Base-by-base conservation (phyloP, 2,797 vertebrate species). In the Lemur catta region DNA sequence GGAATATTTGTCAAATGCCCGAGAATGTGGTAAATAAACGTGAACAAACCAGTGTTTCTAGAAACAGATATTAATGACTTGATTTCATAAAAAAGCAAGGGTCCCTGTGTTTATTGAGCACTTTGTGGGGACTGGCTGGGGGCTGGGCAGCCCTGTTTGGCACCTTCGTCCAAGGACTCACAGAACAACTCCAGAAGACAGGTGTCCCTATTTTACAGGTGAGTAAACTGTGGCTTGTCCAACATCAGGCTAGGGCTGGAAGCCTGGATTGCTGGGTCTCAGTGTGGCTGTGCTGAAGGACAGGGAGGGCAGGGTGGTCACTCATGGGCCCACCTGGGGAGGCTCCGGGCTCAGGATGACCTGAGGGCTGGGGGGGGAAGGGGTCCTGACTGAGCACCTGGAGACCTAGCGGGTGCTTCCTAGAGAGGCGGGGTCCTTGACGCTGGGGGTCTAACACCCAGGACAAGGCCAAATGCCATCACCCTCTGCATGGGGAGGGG, bases 1-100 rank as follows among this genome's bases (percentile, higher is more conserved):
- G 80, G 82, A 71, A 84, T 89, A 93, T 94, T 91, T 91, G 93
- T 97, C 93, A 97, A 89, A 94, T 80, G 95, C 80, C 48, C 0
- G 33, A 81, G 43, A 90, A 96, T 17, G n/a, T 33, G 11, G 85
- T 81, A 95, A 97, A 91, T 91, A 97, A 93, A 89, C 0, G 24
- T 0, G 13, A 94, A 95, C 61, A 35, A 85, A 71, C 50, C 71
- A 26, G 65, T 50, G 79, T 91, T 93, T 82, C 63, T 84, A 79
- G 89, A 89, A 94, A 93, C 55, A 57, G 63, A 61, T 96, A 93
- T 95, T 90, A 92, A 95, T 78, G 91, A 79, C 43, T 38, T 4
- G 30, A 57, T 72, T 89, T 43, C 63, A 30, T 50, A 80, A 85
- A 59, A 35, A 61, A 74, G 59, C 63, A 75, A 89, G 48, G 48